Base-by-base conservation (phyloP, 2,797 vertebrate genomes). In the Clarias pachynema region DNA sequence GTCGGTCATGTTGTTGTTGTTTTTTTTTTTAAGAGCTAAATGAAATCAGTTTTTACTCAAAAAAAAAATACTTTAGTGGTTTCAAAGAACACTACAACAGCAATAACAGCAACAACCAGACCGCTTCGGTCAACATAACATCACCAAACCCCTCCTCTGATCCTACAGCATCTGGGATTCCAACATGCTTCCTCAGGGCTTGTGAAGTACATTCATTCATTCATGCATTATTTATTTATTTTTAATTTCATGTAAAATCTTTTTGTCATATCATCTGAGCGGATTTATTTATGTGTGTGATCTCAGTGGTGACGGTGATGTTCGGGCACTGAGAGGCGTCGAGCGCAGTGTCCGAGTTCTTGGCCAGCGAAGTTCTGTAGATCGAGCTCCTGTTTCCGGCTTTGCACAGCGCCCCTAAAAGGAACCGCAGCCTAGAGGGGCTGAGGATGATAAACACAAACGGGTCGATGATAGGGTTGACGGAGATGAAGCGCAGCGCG, bases 391-490 rank as follows among this genome's bases (percentile, higher is more conserved):
- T 82, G 14, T 87, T 63, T 26, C 84, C 77, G 5, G 22, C 59
- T 44, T 49, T 83, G 90, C 96, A 96, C 1, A 96, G 84, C 0
- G 92, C 90, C 0, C 93, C 94, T 89, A 96, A 95, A 81, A 95
- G 87, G 1, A 97, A 92, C 89, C 96, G 94, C 89, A 97, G 93
- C 85, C 97, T 94, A 0, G 96, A 93, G 0, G 97, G 97, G 53
- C 97, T 94, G 75, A 99, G 94, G 86, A 99, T 94, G 93, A 95
- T 96, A 12, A 98, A 99, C 24, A 98, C 95, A 97, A 96, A 99
- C 0, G 98, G 98, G 80, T 99, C 96, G 2, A 97, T 89, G 90
- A 99, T 99, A 89, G 97, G 92, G 86, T 98, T 99, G 16, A 97
- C 3, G 0, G 98, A 98, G 81, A 99, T 94, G 89, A 97, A 98